Evolutionary conservation across 1,140 invertebrate species (phyloP).

Genomic region (Stenopsyche tienmushanensis): DNA sequence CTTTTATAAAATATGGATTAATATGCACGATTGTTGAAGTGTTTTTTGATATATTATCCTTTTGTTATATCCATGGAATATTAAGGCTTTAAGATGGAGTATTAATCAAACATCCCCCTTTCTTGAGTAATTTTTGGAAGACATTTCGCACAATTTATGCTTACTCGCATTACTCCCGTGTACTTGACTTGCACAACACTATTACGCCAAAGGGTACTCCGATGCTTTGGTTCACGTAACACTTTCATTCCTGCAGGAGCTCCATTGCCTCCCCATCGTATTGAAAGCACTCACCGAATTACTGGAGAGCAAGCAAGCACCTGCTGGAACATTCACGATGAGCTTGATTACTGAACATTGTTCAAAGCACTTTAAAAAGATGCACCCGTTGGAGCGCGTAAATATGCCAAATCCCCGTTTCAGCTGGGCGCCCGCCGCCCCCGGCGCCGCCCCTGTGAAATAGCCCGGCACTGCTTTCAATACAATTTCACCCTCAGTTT

Average conservation of each 20-base stretch:
- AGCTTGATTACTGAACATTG: constrained; percentile 40
- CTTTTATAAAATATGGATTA: too few species aligned
- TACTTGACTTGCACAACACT: too few species aligned
- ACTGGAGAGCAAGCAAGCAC: constrained; percentile 23
- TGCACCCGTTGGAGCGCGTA: constrained; percentile 33
- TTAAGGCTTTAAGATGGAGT: too few species aligned
- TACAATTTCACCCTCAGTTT: constrained; percentile 26
- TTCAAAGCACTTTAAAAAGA: constrained; percentile 39
- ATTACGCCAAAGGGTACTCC: too few species aligned
- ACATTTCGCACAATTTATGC: too few species aligned
- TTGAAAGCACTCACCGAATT: constrained; percentile 16
- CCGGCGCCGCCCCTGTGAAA: neutral
- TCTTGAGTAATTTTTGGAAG: too few species aligned
- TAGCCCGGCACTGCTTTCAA: neutral
- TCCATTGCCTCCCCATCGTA: neutral
- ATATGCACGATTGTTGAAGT: too few species aligned
- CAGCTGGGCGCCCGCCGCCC: neutral
- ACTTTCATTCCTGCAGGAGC: neutral
- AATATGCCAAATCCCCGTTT: constrained; percentile 23
- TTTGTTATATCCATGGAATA: too few species aligned
- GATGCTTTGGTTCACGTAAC: neutral
- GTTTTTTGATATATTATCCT: too few species aligned
- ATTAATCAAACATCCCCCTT: too few species aligned
- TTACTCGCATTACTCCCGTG: too few species aligned
- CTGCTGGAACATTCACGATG: constrained; percentile 35